Base-by-base conservation (phyloP, 1,140 invertebrate genomes). In the Bursaphelenchus mucronatus region DNA sequence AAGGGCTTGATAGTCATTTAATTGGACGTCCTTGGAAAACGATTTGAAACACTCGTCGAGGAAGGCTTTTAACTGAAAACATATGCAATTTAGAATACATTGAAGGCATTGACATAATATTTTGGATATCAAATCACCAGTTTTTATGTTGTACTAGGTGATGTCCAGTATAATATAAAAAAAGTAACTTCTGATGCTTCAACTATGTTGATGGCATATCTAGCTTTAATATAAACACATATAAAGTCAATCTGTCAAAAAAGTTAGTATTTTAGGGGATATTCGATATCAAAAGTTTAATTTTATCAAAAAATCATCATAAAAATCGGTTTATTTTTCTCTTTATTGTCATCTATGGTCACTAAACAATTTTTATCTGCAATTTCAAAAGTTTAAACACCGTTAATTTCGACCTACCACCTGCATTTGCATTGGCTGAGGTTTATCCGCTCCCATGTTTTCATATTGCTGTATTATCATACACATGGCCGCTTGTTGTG, bases 401-500 rank as follows among this genome's bases (percentile, higher is more conserved):
- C 30, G 30, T 5, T 30, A 5, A 30, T 30, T 3, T 30, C 30
- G 17, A 49, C 49, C 44, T 51, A 76, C 74, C 68, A 78, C 68
- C 61, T 75, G 73, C 9, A 64, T 57, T 47, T 78, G 78, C 19
- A 75, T 44, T 8, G 75, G 69, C 61, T 67, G 76, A 63, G 15
- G 63, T 49, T 13, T 66, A 49, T 71, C 68, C 11, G 66, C 53
- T 8, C 68, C 68, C 56, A 78, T 76, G 15, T 69, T 66, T 53
- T 79, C 77, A 63, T 79, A 79, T 56, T 79, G 76, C 39, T 66
- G 59, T 19, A 79, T 61, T 46, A 79, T 79, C 68, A 79, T 74
- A 61, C 78, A 74, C 10, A 79, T 45, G 7, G 78, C 77, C 2
- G 77, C 64, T 64, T 59, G 57, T 15, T 39, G 19, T 70, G 63